Percentiles rank a stretch among this genome's conserved stretches.
Evolutionary conservation across 2,888 invertebrate genomes (phyloP).

Genomic region (Euproctis similis): DNA sequence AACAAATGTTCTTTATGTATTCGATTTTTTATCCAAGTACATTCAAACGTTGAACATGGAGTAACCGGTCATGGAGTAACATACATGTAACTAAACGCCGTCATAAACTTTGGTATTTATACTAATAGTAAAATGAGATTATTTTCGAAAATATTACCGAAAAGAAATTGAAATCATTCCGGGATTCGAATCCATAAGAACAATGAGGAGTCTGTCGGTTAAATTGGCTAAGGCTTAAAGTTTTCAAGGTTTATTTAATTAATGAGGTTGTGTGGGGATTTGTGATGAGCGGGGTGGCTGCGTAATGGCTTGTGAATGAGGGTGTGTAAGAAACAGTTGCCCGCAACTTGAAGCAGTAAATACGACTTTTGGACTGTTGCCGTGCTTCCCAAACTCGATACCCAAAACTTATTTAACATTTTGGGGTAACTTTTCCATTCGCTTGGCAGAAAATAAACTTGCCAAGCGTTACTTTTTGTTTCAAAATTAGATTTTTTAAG

Average conservation of each 20-base stretch:
- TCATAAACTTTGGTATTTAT: no score
- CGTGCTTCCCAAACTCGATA: conserved; percentile 31
- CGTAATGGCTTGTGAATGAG: conserved; percentile 46
- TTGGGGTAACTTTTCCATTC: conserved; percentile 22
- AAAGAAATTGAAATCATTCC: no score
- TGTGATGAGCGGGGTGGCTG: conserved; percentile 34
- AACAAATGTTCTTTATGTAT: no score
- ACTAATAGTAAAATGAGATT: no score
- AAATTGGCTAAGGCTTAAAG: conserved; percentile 56
- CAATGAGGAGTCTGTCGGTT: conserved; percentile 12
- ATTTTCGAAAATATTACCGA: no score
- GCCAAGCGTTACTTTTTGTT: conserved; percentile 28
- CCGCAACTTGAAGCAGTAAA: conserved; percentile 25
- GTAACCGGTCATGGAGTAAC: no score
- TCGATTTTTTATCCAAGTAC: no score
- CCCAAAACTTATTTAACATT: conserved; percentile 27
- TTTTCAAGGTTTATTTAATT: conserved; percentile 57
- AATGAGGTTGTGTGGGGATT: conserved; percentile 39
- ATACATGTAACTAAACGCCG: no score
- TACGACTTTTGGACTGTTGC: conserved; percentile 33
- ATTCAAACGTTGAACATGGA: no score
- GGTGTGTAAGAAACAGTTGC: conserved; percentile 27
- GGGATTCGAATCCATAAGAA: no score
- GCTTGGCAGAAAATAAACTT: conserved; percentile 27
- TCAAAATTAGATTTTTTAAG: conserved; percentile 33